phyloP scores from a whole-genome alignment of 2,888 invertebrate species.

The Leucophora obtusa region DNA sequence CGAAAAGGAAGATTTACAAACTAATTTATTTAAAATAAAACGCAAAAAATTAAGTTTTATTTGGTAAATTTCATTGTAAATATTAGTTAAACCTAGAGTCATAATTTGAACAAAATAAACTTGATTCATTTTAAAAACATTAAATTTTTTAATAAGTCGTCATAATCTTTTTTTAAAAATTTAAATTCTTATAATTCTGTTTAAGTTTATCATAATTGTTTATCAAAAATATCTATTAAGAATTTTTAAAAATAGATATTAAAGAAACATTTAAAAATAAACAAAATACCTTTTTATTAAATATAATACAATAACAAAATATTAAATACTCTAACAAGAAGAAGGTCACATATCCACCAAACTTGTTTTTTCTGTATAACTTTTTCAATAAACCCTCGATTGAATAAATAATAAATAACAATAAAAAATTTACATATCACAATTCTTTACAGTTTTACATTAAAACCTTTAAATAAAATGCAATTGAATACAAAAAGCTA shows the following conservation, averaged over 20 bases:
- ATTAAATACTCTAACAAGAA: not conserved
- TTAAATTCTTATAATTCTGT: not conserved
- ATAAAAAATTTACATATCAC: not conserved
- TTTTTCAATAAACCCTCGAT: not conserved
- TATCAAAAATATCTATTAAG: not conserved
- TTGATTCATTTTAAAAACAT: too few relatives aligned
- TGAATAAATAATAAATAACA: not conserved
- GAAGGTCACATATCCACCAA: not conserved
- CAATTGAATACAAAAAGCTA: not conserved
- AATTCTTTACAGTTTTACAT: not conserved
- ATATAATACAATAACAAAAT: not conserved
- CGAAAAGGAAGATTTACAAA: not conserved
- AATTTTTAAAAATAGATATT: not conserved
- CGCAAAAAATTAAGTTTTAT: not conserved
- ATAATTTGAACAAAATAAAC: too few relatives aligned
- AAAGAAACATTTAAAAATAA: not conserved
- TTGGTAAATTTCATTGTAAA: not conserved
- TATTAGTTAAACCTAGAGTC: not conserved
- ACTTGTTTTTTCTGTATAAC: not conserved
- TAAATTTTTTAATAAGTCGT: not conserved
- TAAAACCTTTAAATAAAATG: not conserved
- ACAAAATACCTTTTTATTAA: not conserved
- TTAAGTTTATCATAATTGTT: not conserved
- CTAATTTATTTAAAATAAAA: not conserved
- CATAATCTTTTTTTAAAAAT: not conserved